Evolutionary conservation across 2,113 vertebrate species (phyloP).

Genomic region (Hipposideros armiger): DNA sequence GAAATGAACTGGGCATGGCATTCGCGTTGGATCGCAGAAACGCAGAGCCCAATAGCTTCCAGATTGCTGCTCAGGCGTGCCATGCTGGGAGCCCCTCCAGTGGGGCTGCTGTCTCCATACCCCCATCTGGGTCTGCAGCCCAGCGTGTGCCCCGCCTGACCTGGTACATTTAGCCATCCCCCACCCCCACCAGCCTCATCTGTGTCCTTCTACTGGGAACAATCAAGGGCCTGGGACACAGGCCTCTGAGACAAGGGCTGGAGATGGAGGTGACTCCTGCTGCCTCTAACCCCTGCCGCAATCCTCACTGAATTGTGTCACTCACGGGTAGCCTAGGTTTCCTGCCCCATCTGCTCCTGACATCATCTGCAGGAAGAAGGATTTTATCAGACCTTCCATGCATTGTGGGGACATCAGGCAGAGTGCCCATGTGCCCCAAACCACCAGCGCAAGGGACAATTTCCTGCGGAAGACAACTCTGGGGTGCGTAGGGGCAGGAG

Average conservation of each 20-base stretch:
- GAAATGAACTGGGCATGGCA: constrained; percentile 90
- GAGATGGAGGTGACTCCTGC: neutral
- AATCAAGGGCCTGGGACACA: neutral
- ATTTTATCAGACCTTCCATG: too few species aligned
- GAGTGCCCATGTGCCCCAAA: neutral
- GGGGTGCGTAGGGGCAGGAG: neutral
- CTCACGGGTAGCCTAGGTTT: neutral
- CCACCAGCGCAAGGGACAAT: neutral
- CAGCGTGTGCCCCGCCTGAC: constrained; percentile 38
- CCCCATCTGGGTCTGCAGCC: constrained; percentile 38
- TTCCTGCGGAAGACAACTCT: neutral
- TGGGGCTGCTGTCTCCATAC: constrained; percentile 65
- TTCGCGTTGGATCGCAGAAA: constrained; percentile 84
- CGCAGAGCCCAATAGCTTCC: constrained; percentile 89
- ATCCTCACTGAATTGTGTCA: neutral
- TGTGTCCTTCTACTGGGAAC: neutral
- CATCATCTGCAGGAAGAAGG: too few species aligned
- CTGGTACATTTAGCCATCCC: neutral
- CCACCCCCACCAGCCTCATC: neutral
- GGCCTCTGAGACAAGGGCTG: constrained; percentile 17
- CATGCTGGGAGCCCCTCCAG: constrained; percentile 78
- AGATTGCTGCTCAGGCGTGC: constrained; percentile 87
- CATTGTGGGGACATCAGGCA: too few species aligned
- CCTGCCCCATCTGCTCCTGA: neutral
- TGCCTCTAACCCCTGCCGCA: neutral